Base-by-base conservation (phyloP, 2,888 invertebrate species). In the Taphrorychus bicolor region DNA sequence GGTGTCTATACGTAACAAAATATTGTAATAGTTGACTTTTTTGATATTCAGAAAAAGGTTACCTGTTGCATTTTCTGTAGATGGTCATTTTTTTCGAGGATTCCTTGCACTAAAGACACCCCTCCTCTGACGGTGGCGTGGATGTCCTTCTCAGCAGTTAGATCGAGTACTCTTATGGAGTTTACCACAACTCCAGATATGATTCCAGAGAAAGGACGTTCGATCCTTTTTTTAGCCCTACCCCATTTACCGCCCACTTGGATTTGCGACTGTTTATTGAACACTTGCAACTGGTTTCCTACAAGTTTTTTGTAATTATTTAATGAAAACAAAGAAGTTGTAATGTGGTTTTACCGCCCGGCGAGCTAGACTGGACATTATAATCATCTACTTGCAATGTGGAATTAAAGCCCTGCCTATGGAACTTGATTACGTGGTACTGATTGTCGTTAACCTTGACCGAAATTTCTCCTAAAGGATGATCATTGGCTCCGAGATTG, bases 351-450 rank as follows among this genome's bases (percentile, higher is more conserved):
- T 45, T 82, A 95, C 96, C 95, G 84, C 91, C 87, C 0, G 97
- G 97, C 81, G 92, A 90, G 74, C 93, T 89, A 0, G 91, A 89
- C 79, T 91, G 93, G 16, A 93, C 90, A 77, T 93, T 93, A 78
- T 93, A 93, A 80, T 95, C 94, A 77, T 98, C 98, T 11, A 98
- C 85, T 83, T 97, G 96, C 48, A 98, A 83, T 0, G 96, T 93
- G 0, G 97, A 92, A 77, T 96, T 93, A 59, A 95, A 92, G 5
- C 96, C 97, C 62, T 89, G 90, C 72, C 97, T 87, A 2, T 91
- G 93, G 81, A 98, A 97, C 73, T 94, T 85, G 1, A 97, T 90
- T 42, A 97, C 94, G 83, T 98, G 98, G 82, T 97, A 97, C 45
- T 91, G 89, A 73, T 96, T 95, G 78, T 98, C 97, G 78, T 97